phyloP scores from a whole-genome alignment of 2,888 invertebrate genomes.

The Anthophora plumipes region DNA sequence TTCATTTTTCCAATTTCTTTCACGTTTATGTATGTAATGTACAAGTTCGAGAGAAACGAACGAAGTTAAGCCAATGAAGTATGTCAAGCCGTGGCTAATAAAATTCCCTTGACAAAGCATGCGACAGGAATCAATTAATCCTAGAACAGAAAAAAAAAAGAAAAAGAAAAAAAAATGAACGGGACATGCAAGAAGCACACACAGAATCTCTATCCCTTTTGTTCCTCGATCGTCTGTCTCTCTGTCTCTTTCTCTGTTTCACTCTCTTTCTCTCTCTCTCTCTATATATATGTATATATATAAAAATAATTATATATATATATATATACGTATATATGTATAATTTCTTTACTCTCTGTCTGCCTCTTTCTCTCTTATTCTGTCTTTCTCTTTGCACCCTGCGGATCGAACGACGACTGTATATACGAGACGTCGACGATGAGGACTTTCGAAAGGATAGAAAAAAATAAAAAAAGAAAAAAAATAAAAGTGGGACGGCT shows the following conservation, averaged over 20 bases:
- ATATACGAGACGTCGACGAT: conserved; percentile 62
- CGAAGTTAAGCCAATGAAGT: conserved; percentile 50
- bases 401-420: conserved; percentile 53
- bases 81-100: conserved; percentile 54
- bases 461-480: not conserved
- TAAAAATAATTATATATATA: too few species aligned
- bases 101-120: conserved; percentile 49
- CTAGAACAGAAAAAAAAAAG: not conserved
- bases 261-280: conserved; percentile 52
- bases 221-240: not conserved
- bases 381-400: conserved; percentile 67
- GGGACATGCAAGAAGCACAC: conserved; percentile 7
- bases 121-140: conserved; percentile 39
- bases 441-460: conserved; percentile 17
- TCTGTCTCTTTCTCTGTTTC: conserved; percentile 8
- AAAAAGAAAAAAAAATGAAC: not conserved
- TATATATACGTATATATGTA: conserved; percentile 12
- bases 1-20: not conserved
- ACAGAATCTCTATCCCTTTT: conserved; percentile 13
- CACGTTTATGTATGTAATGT: too few species aligned
- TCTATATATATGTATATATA: conserved; percentile 37
- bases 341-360: conserved; percentile 39
- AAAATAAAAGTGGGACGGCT: conserved; percentile 9
- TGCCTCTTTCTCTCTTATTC: conserved; percentile 27
- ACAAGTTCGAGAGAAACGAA: not conserved